Evolutionary conservation across 2,113 vertebrate species (phyloP), one percentile per base, ranked within the genome.

Genomic region (Apaloderma vittatum): DNA sequence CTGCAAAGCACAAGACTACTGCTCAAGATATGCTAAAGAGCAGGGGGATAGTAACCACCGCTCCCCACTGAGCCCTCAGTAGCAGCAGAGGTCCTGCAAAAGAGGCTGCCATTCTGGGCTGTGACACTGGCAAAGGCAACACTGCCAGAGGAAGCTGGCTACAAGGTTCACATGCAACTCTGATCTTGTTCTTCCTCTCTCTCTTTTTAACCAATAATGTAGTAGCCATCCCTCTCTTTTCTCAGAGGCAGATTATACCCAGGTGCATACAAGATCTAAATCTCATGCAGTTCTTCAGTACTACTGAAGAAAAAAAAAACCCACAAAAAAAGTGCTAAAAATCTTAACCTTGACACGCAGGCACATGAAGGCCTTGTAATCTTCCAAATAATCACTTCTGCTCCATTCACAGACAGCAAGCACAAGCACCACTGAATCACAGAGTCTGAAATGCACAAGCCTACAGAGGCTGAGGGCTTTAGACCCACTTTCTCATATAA

Each of bases 391-490:
- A 92, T 58, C 21, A 40, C 71, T 91, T 86, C 54, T 93, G 32
- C n/a, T 93, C 65, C 61, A 55, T 5, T 79, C 65, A 80, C 77
- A 46, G 58, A 46, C 68, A 32, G 18, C 23, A 71, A 67, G n/a
- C 13, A 45, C 51, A 63, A 71, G 30, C 43, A 67, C 5, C 66
- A 65, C 61, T 74, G 72, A 90, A 74, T n/a, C 43, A 86, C 11
- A 62, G 37, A 40, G 55, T n/a, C 46, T 30, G 43, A 90, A 76
- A 90, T 3, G 15, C 24, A 48, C 21, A 61, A 36, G 8, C 29
- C 51, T 55, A 49, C 88, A 70, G 72, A 86, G 68, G 45, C 15
- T 32, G 23, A 93, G 51, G 45, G 45, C 21, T 93, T 90, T 79
- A 68, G 62, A 90, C 40, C 72, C 55, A 71, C 43, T 74, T 66